Percentiles rank a stretch among this genome's conserved stretches.
These are phyloP conservation scores for Cyprinodon diabolis DNA, from an alignment of 2,797 vertebrate species.

Conservation along the genomic window DNA sequence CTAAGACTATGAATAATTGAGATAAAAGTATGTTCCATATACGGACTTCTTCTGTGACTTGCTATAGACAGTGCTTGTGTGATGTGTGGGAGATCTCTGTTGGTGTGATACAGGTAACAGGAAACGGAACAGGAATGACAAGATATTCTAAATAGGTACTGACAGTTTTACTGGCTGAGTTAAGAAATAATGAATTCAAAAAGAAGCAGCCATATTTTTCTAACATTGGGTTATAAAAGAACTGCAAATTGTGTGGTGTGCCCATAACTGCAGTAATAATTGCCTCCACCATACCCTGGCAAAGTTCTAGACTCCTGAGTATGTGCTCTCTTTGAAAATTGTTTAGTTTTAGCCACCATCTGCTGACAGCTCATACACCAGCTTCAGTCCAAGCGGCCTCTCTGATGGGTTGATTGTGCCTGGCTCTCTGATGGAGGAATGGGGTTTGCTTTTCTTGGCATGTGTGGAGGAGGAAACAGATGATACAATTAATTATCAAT, in stretches of 20 bases:
- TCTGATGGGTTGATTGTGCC: slow-evolving; percentile 73
- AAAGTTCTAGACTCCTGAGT: slow-evolving; percentile 58
- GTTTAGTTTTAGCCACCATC: slow-evolving; percentile 77
- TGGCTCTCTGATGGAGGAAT: slow-evolving; percentile 79
- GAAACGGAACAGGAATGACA: slow-evolving; percentile 39
- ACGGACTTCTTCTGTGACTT: slow-evolving; percentile 67
- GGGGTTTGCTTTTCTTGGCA: slow-evolving; percentile 82
- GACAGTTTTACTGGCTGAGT: slow-evolving; percentile 29
- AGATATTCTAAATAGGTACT: slow-evolving; percentile 31
- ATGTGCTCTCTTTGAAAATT: slow-evolving; percentile 69
- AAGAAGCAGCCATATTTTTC: neutral
- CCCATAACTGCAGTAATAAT: slow-evolving; percentile 56
- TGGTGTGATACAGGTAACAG: slow-evolving; percentile 51
- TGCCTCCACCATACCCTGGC: slow-evolving; percentile 63
- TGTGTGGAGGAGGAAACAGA: slow-evolving; percentile 82
- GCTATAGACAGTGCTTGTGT: slow-evolving; percentile 69
- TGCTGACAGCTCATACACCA: slow-evolving; percentile 74
- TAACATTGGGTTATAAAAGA: neutral
- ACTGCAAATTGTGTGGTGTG: neutral
- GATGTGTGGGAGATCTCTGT: slow-evolving; percentile 63
- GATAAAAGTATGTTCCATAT: slow-evolving; percentile 87
- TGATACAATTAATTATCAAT: slow-evolving; percentile 90
- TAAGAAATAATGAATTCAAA: slow-evolving; percentile 28
- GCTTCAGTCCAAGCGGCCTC: slow-evolving; percentile 69
- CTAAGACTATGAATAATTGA: slow-evolving; percentile 87